phyloP scores from a whole-genome alignment of 2,797 vertebrate genomes.

The Darevskia nairensis region DNA sequence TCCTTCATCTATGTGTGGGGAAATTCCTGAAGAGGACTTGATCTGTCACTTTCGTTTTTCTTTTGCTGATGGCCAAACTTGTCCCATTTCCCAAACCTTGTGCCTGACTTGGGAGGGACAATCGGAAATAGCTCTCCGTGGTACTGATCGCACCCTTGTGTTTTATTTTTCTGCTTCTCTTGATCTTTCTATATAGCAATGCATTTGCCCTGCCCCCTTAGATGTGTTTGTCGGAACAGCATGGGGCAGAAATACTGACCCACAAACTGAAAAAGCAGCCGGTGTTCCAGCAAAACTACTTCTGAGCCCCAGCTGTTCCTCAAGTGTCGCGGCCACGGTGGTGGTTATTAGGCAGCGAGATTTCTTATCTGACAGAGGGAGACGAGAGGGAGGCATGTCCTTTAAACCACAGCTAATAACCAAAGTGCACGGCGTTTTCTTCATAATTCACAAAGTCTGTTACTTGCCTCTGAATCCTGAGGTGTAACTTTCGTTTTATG shows the following conservation, averaged over 20 bases:
- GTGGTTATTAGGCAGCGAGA: slow-evolving; percentile 11
- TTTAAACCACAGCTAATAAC: slow-evolving; percentile 1
- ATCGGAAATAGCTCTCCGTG: not conserved
- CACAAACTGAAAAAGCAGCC: slow-evolving; percentile 8
- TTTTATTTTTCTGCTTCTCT: not conserved
- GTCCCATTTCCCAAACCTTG: not conserved
- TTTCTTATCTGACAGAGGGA: not conserved
- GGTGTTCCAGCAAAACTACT: not conserved
- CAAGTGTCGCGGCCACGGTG: not conserved
- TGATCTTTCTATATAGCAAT: not conserved
- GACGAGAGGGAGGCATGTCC: slow-evolving; percentile 10
- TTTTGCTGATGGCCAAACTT: not conserved
- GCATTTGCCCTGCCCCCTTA: not conserved
- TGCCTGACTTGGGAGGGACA: not conserved
- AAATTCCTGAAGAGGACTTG: too few species aligned
- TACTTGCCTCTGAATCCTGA: slow-evolving; percentile 11
- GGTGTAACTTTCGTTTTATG: slow-evolving; percentile 28
- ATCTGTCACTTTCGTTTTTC: not conserved
- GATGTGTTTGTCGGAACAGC: not conserved
- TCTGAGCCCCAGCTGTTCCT: not conserved
- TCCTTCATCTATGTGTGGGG: too few species aligned
- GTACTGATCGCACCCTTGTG: not conserved
- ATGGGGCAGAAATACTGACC: not conserved
- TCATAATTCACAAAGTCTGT: not conserved
- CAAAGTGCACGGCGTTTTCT: not conserved